A percentile compares a stretch with the other conserved stretches of the same genome.
phyloP scores from a whole-genome alignment of 2,113 vertebrate genomes.

The Mellivora capensis region DNA sequence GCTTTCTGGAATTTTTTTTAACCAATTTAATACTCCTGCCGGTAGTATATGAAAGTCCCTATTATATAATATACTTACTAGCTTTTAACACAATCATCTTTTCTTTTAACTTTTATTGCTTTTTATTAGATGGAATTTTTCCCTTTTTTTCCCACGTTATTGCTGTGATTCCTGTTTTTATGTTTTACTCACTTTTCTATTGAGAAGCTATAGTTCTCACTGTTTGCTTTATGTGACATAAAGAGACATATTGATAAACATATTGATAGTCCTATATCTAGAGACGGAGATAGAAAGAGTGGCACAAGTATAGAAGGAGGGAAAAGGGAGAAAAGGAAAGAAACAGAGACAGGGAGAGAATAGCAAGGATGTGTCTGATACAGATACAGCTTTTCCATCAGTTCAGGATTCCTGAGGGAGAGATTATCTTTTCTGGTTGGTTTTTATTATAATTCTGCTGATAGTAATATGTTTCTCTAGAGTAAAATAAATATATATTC shows the following conservation, averaged over 20 bases:
- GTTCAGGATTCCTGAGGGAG: background rate
- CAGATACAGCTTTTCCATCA: background rate
- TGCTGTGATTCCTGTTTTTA: background rate
- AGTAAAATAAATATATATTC: background rate
- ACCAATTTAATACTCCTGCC: background rate
- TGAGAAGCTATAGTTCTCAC: background rate
- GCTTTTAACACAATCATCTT: background rate
- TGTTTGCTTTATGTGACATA: background rate
- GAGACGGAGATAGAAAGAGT: background rate
- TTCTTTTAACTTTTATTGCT: background rate
- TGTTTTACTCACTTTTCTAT: background rate
- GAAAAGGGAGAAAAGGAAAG: background rate
- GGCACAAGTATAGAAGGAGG: background rate
- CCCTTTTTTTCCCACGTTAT: background rate
- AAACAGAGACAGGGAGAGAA: background rate
- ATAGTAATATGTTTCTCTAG: background rate
- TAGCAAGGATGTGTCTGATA: background rate
- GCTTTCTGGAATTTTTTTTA: background rate
- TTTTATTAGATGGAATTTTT: background rate
- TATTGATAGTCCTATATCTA: background rate
- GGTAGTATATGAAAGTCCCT: background rate
- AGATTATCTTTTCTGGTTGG: background rate
- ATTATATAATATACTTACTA: background rate
- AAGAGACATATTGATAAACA: background rate
- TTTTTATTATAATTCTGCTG: background rate